phyloP scores from a whole-genome alignment of 1,140 invertebrate species.

The Calosoma granatense region DNA sequence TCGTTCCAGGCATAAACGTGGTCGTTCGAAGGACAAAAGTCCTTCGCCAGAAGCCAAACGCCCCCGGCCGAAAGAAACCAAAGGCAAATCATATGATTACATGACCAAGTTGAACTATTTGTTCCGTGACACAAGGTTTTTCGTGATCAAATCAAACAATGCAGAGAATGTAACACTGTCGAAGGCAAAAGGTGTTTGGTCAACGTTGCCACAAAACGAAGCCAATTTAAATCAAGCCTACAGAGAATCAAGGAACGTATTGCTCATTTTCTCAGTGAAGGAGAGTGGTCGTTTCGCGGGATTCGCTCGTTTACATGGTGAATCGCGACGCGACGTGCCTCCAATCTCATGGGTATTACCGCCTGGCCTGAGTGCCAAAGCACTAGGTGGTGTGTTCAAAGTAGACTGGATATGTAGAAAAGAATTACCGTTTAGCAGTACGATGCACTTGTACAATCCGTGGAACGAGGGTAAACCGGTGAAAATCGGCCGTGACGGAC shows the following conservation, averaged over 20 bases:
- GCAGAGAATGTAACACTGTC: constrained; percentile 91
- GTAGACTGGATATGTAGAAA: constrained; percentile 95
- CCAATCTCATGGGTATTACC: constrained; percentile 92
- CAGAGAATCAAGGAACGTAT: constrained; percentile 83
- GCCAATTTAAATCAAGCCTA: constrained; percentile 91
- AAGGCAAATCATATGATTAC: constrained; percentile 69
- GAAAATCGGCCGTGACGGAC: constrained; percentile 96
- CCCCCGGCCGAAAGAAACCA: constrained; percentile 41
- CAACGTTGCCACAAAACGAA: constrained; percentile 94
- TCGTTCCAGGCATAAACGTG: constrained; percentile 40
- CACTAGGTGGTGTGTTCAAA: constrained; percentile 89
- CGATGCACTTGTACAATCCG: constrained; percentile 88
- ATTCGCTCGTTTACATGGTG: constrained; percentile 79
- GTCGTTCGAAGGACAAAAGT: constrained; percentile 39
- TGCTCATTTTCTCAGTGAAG: constrained; percentile 94
- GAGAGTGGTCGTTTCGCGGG: constrained; percentile 92
- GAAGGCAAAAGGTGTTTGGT: constrained; percentile 95
- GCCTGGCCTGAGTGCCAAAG: constrained; percentile 84
- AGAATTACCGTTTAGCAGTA: constrained; percentile 86
- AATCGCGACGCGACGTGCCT: constrained; percentile 79
- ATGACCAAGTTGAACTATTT: constrained; percentile 87
- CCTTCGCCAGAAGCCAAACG: constrained; percentile 40
- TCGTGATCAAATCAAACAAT: constrained; percentile 97
- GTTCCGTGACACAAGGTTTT: constrained; percentile 90
- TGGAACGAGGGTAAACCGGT: constrained; percentile 99